Percentiles rank a stretch among this genome's conserved stretches.
These are phyloP conservation scores for Atethmia centrago DNA, from an alignment of 2,888 invertebrate species.

Conservation along the genomic window DNA sequence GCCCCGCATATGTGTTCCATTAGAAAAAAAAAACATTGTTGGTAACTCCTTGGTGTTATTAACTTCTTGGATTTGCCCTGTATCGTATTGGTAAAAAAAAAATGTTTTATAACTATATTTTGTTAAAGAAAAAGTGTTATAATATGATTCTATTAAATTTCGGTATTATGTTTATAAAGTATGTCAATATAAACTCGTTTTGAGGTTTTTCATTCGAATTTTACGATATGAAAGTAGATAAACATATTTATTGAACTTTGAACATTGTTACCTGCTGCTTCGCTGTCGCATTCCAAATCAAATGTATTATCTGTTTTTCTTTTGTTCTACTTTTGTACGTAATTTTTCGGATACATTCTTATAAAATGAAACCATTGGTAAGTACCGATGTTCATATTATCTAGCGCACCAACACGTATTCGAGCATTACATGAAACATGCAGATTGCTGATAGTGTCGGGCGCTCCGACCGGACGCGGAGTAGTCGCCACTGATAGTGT, in stretches of 20 bases:
- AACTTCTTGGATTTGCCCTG: too few relatives aligned
- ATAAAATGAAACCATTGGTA: not conserved
- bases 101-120: too few relatives aligned
- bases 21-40: too few relatives aligned
- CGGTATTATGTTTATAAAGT: too few relatives aligned
- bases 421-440: not conserved
- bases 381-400: not conserved
- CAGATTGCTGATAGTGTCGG: not conserved
- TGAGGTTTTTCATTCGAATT: too few relatives aligned
- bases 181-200: too few relatives aligned
- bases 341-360: not conserved
- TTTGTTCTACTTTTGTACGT: conserved; percentile 10
- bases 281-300: conserved; percentile 54
- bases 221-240: too few relatives aligned
- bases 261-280: conserved; percentile 31
- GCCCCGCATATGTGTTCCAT: too few relatives aligned
- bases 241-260: conserved; percentile 9
- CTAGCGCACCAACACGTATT: not conserved
- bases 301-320: conserved; percentile 7
- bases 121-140: too few relatives aligned
- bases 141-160: too few relatives aligned
- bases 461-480: conserved; percentile 6
- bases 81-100: too few relatives aligned
- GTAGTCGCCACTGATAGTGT: conserved; percentile 52
- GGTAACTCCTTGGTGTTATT: too few relatives aligned